phyloP scores from a whole-genome alignment of 2,888 invertebrate genomes.

The Zootermopsis nevadensis region DNA sequence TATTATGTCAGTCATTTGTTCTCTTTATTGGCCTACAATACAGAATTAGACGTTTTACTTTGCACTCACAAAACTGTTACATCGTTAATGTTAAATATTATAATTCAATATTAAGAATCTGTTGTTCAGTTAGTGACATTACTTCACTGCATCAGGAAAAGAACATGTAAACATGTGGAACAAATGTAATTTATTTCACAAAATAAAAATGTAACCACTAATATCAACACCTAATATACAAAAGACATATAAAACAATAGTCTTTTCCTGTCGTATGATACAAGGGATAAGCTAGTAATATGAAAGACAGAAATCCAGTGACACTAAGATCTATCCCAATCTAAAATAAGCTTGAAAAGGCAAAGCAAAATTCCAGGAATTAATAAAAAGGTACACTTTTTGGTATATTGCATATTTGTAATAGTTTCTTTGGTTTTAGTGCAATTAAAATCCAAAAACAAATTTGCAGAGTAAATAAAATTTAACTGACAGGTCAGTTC shows the following conservation, averaged over 20 bases:
- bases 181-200: not conserved
- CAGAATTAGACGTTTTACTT: not conserved
- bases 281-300: too few relatives aligned
- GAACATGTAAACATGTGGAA: not conserved
- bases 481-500: not conserved
- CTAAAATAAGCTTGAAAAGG: too few relatives aligned
- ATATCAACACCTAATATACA: not conserved
- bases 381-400: too few relatives aligned
- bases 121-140: constrained; percentile 9
- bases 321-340: too few relatives aligned
- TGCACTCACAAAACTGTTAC: constrained; percentile 26
- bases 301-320: too few relatives aligned
- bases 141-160: constrained; percentile 10
- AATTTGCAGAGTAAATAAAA: not conserved
- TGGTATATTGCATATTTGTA: too few relatives aligned
- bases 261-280: not conserved
- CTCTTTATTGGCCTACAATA: constrained; percentile 34
- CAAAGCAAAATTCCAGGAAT: too few relatives aligned
- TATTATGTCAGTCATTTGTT: constrained; percentile 19
- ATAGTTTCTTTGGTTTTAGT: constrained; percentile 5
- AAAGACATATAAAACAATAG: not conserved
- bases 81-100: constrained; percentile 4
- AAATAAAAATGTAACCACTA: not conserved
- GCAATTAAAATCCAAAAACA: not conserved
- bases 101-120: not conserved